phyloP scores from a whole-genome alignment of 2,888 invertebrate genomes.

The Allygus modestus region DNA sequence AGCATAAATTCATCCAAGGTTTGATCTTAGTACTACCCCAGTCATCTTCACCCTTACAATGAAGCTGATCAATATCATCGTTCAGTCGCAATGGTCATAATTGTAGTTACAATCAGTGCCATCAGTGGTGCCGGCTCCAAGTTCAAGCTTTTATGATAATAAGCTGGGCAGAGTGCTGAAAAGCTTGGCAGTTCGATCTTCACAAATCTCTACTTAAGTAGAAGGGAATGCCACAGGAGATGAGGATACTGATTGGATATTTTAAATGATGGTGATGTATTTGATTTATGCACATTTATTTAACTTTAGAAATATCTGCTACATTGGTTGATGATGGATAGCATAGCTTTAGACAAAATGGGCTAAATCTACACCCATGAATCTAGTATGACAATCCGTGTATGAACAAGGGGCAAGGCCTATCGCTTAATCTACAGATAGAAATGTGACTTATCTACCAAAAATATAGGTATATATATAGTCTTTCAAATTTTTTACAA shows the following conservation, averaged over 20 bases:
- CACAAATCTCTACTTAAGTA: too few relatives aligned
- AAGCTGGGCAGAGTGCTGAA: too few relatives aligned
- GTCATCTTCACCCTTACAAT: too few relatives aligned
- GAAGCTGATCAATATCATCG: too few relatives aligned
- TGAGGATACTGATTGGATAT: neutral
- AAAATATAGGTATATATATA: slow-evolving; percentile 20
- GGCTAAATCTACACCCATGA: slow-evolving; percentile 45
- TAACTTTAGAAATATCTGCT: slow-evolving; percentile 42
- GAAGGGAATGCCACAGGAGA: too few relatives aligned
- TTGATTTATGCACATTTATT: slow-evolving; percentile 48
- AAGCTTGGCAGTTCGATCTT: too few relatives aligned
- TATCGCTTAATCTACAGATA: slow-evolving; percentile 20
- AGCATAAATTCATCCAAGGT: too few relatives aligned
- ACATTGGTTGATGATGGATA: slow-evolving; percentile 42
- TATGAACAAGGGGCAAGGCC: slow-evolving; percentile 37
- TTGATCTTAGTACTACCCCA: too few relatives aligned
- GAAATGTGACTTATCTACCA: slow-evolving; percentile 47
- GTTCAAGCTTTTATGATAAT: too few relatives aligned
- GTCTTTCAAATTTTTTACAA: slow-evolving; percentile 19
- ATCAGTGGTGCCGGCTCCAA: too few relatives aligned
- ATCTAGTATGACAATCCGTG: slow-evolving; percentile 26
- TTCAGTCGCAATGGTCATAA: too few relatives aligned
- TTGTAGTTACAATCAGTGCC: too few relatives aligned
- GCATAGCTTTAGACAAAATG: slow-evolving; percentile 35
- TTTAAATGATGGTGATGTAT: slow-evolving; percentile 1